These are phyloP conservation scores for Girardinus metallicus DNA, from an alignment of 2,797 vertebrate species.

Conservation along the genomic window DNA sequence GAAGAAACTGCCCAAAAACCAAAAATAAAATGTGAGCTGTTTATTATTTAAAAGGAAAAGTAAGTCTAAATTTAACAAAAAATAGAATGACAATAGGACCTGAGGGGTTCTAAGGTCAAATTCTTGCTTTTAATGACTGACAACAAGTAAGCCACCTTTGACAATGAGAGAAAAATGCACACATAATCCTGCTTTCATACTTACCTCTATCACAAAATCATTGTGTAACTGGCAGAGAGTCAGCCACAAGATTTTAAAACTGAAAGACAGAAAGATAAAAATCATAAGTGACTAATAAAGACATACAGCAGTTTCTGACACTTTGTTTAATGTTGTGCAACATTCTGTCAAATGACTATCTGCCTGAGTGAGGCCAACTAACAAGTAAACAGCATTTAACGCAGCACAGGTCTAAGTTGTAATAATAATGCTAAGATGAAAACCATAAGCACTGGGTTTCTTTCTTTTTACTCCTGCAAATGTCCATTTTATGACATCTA, in stretches of 20 bases:
- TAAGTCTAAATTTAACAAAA: neutral
- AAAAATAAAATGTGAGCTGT: neutral
- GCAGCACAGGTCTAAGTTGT: neutral
- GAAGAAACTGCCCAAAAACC: conserved; percentile 87
- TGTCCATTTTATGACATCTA: neutral
- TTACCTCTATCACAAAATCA: conserved; percentile 94
- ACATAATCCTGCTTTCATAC: conserved; percentile 31
- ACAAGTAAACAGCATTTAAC: neutral
- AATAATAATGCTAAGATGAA: neutral
- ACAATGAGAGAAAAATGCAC: neutral
- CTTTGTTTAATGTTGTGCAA: neutral
- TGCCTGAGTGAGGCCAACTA: neutral
- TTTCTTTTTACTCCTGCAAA: neutral
- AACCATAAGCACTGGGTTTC: neutral
- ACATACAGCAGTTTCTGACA: neutral
- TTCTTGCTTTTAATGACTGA: neutral
- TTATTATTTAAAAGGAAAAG: neutral
- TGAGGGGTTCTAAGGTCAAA: neutral
- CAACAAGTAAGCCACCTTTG: neutral
- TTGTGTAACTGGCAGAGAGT: conserved; percentile 97
- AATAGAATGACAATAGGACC: neutral
- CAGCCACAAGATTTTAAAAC: conserved; percentile 96
- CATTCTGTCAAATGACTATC: neutral
- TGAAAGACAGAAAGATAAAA: conserved; percentile 60
- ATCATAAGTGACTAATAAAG: conserved; percentile 1